Percentiles rank a stretch among this genome's conserved stretches.
These are phyloP conservation scores for Galerucella pusilla DNA, from an alignment of 2,888 invertebrate species.

Conservation along the genomic window DNA sequence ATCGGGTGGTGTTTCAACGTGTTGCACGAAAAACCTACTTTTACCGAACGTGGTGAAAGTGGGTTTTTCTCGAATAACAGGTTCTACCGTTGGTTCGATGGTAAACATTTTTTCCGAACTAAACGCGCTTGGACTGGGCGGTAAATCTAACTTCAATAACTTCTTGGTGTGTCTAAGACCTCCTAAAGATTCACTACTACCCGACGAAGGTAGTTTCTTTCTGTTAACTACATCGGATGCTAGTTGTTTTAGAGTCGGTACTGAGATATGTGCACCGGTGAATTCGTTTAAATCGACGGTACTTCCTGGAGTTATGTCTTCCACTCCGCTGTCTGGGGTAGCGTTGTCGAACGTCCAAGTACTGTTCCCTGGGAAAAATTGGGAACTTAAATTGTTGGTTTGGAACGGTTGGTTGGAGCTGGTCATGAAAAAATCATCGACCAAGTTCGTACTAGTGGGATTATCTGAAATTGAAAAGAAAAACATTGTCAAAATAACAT, in stretches of 20 bases:
- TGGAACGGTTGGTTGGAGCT: constrained; percentile 78
- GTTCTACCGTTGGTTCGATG: constrained; percentile 65
- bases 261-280: constrained; percentile 33
- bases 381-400: constrained; percentile 70
- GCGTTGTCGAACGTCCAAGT: constrained; percentile 64
- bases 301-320: constrained; percentile 70
- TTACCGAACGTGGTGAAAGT: constrained; percentile 74
- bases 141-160: constrained; percentile 77
- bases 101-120: constrained; percentile 58
- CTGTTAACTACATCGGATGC: constrained; percentile 57
- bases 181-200: constrained; percentile 66
- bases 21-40: constrained; percentile 64
- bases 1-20: constrained; percentile 62
- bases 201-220: constrained; percentile 48
- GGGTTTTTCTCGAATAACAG: constrained; percentile 66
- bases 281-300: constrained; percentile 47
- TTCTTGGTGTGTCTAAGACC: constrained; percentile 79
- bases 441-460: constrained; percentile 23
- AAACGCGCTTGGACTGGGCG: constrained; percentile 68
- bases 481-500: too few species aligned
- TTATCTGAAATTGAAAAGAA: constrained; percentile 36
- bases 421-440: constrained; percentile 80
- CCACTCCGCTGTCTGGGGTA: constrained; percentile 73
- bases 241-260: constrained; percentile 58
- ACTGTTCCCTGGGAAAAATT: constrained; percentile 76